phyloP scores from a whole-genome alignment of 2,797 vertebrate species.

The Parauchenoglanis ngamensis region DNA sequence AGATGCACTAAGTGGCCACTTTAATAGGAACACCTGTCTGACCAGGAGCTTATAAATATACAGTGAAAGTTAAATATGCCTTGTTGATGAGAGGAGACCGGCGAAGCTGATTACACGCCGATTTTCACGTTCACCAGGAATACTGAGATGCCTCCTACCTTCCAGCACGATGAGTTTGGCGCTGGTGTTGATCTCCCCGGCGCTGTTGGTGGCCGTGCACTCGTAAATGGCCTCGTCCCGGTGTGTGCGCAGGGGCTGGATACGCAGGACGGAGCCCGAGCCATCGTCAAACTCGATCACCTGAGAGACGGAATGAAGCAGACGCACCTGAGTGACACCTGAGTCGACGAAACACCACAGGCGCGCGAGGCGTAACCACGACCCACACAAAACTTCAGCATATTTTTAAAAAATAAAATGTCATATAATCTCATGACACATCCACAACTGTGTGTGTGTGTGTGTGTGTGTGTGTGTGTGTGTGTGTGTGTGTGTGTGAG shows the following conservation, averaged over 20 bases:
- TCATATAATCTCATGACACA: neutral
- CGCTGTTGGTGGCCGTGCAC: slow-evolving; percentile 90
- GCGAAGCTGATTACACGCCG: neutral
- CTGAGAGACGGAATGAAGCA: slow-evolving; percentile 64
- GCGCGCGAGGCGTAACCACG: neutral
- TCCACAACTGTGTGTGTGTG: neutral
- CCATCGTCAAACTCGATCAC: slow-evolving; percentile 94
- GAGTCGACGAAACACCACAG: neutral
- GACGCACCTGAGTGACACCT: neutral
- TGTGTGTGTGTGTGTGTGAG: neutral
- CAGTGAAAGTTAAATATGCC: neutral
- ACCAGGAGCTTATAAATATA: no score
- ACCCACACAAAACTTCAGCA: neutral
- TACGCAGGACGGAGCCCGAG: slow-evolving; percentile 81
- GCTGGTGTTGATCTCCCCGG: slow-evolving; percentile 93
- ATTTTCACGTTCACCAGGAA: neutral
- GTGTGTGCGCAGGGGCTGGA: slow-evolving; percentile 92
- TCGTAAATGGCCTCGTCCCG: slow-evolving; percentile 97
- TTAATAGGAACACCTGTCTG: neutral
- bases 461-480: neutral
- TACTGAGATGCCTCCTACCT: slow-evolving; percentile 72
- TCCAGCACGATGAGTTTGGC: slow-evolving; percentile 96
- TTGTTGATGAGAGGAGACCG: neutral
- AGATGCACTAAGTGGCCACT: neutral
- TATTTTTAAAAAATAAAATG: neutral